Conservation (phyloP, 2,113 vertebrate species). For the Malurus elegans region DNA sequence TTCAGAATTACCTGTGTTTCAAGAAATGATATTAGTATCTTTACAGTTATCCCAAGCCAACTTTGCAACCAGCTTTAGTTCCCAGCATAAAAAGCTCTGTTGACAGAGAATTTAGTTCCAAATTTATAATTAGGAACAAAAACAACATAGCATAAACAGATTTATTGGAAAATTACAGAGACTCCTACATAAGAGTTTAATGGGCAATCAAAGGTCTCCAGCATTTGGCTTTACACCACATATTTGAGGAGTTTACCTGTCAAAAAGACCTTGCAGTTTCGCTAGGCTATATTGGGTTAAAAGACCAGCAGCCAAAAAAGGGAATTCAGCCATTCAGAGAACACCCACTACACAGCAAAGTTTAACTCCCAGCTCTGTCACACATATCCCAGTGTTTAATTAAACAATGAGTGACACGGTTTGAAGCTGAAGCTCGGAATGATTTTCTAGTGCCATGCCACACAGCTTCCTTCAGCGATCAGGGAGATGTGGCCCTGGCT, state of each 20-base stretch:
- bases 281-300: background rate
- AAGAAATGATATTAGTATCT: background rate
- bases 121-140: background rate
- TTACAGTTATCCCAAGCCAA: background rate
- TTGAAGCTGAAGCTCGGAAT: background rate
- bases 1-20: background rate
- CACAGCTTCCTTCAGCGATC: background rate
- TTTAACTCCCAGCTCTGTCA: background rate
- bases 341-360: background rate
- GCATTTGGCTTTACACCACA: background rate
- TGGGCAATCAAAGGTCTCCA: background rate
- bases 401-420: background rate
- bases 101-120: background rate
- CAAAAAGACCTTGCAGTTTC: background rate
- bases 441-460: background rate
- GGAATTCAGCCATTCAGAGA: background rate
- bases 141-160: background rate
- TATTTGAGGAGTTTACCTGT: background rate
- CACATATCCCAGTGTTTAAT: background rate
- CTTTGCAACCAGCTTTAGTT: background rate
- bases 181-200: background rate
- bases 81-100: background rate
- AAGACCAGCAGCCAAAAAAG: background rate
- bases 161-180: background rate
- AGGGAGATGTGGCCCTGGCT: background rate